Base-by-base conservation (phyloP, 2,797 vertebrate genomes). In the Eutrigla gurnardus region DNA sequence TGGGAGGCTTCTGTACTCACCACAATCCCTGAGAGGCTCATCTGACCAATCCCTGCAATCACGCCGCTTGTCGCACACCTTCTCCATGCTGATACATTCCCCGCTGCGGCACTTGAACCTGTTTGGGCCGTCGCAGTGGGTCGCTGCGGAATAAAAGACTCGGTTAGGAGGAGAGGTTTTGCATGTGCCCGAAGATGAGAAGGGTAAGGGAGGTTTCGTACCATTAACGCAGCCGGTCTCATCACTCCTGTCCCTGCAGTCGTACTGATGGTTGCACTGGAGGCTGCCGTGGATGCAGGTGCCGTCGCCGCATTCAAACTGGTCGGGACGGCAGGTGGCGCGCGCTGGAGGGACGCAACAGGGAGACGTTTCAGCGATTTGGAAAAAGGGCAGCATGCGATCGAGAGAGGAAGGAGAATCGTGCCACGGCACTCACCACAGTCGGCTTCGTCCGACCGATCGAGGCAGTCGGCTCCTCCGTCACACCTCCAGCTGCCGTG, bases 11-110 rank as follows among this genome's bases (percentile, higher is more conserved):
- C 35, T 17, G 17, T 15, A 92, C 96, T 95, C 85, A 98, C 97
- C 89, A 17, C 97, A 98, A 59, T 96, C 95, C 73, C 95, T 94
- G 17, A 97, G 60, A 37, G 97, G 96, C 77, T 98, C 97, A 9
- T 98, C 97, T 0, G 96, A 96, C 96, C 96, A 97, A 79, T 98
- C 97, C 58, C 92, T 92, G 86, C 97, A 98, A 78, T 98, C 95
- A 2, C 94, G 88, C 18, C 53, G 46, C 0, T 49, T 82, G 89
- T 98, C 73, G 64, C 97, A 98, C 73, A 97, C 96, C 75, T 90
- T 95, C 76, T 95, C 93, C 94, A 95, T 87, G 57, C 86, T 77
- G 73, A 98, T 95, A 43, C 97, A 98, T 75, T 98, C 96, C 1
- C 97, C 96, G 0, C 94, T 97, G 59, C 67, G 92, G 80, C 97